Percentiles rank a stretch among this genome's conserved stretches.
phyloP scores from a whole-genome alignment of 2,888 invertebrate genomes.

The Ornithoptera alexandrae region DNA sequence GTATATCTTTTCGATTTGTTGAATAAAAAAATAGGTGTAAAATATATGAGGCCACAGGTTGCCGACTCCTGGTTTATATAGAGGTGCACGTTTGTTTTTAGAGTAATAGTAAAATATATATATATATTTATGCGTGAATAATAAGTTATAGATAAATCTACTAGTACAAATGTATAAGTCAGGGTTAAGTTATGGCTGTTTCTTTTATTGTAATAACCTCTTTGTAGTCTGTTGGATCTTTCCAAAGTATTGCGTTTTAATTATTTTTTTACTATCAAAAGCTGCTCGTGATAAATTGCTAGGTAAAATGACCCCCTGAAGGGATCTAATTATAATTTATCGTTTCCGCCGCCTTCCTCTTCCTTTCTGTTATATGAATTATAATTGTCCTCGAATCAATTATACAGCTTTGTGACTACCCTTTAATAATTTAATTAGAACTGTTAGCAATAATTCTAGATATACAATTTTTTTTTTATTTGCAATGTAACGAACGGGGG shows the following conservation, averaged over 20 bases:
- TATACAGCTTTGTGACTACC: background rate
- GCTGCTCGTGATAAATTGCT: slow-evolving; percentile 18
- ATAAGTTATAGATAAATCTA: slow-evolving; percentile 1
- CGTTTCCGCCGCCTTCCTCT: slow-evolving; percentile 6
- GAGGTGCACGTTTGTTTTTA: slow-evolving; percentile 2
- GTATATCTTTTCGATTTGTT: too few species aligned
- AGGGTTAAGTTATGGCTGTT: slow-evolving; percentile 1
- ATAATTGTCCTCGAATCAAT: background rate
- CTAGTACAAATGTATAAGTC: slow-evolving; percentile 2
- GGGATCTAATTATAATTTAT: slow-evolving; percentile 19
- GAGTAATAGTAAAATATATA: too few species aligned
- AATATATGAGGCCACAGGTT: too few species aligned
- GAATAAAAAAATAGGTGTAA: too few species aligned
- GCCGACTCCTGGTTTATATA: background rate
- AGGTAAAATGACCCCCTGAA: slow-evolving; percentile 20
- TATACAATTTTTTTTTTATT: too few species aligned
- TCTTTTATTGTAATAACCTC: slow-evolving; percentile 13
- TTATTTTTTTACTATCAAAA: slow-evolving; percentile 9
- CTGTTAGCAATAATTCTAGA: too few species aligned
- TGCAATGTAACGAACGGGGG: too few species aligned
- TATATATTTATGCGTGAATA: background rate
- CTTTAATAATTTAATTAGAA: background rate
- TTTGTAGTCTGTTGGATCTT: background rate
- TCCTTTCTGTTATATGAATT: slow-evolving; percentile 5
- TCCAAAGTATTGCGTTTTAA: background rate